Conservation (phyloP, 2,888 invertebrate genomes). For the Coenonympha glycerion region DNA sequence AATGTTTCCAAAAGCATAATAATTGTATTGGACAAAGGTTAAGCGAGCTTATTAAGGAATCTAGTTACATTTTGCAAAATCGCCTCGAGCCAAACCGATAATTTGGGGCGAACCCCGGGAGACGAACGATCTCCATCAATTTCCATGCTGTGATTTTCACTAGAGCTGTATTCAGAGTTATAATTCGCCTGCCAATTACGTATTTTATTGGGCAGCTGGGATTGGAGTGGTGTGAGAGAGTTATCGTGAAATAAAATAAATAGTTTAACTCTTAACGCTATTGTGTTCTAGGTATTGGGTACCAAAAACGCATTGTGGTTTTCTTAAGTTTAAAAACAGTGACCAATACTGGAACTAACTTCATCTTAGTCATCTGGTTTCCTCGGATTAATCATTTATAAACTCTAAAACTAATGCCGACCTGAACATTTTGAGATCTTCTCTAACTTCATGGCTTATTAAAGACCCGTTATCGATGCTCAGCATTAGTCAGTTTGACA, state of each 20-base stretch:
- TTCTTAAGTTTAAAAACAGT: too few relatives aligned
- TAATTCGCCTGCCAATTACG: slow-evolving; percentile 24
- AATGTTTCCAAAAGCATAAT: slow-evolving; percentile 43
- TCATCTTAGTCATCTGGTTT: too few relatives aligned
- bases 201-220: slow-evolving; percentile 25
- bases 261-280: too few relatives aligned
- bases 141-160: slow-evolving; percentile 55
- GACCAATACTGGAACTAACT: too few relatives aligned
- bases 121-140: slow-evolving; percentile 46
- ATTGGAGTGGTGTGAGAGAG: slow-evolving; percentile 7
- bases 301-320: too few relatives aligned
- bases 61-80: slow-evolving; percentile 58
- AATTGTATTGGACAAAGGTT: slow-evolving; percentile 48
- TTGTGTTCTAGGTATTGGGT: too few relatives aligned
- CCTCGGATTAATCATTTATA: too few relatives aligned
- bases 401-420: too few relatives aligned
- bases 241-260: background rate
- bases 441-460: too few relatives aligned
- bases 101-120: slow-evolving; percentile 59
- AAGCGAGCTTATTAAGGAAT: slow-evolving; percentile 66
- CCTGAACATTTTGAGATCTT: too few relatives aligned
- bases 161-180: slow-evolving; percentile 30
- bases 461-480: too few relatives aligned
- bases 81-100: slow-evolving; percentile 66
- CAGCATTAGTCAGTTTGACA: too few relatives aligned